Evolutionary conservation across 2,113 vertebrate genomes (phyloP), one percentile per base, ranked within the genome.

Genomic region (Pterocles burchelli): DNA sequence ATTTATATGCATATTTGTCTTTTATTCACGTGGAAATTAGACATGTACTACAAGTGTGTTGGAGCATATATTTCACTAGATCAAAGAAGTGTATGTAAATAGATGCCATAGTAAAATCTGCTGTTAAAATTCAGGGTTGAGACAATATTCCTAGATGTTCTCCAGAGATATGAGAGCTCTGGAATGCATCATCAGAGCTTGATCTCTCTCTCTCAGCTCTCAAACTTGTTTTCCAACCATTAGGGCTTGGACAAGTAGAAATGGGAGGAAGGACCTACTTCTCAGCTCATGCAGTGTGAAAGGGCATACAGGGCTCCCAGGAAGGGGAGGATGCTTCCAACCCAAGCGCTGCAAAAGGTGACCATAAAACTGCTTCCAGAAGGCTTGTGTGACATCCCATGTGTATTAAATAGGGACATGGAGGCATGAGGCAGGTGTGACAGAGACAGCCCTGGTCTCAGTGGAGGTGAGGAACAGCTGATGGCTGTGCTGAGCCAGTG

Each of bases 71-170:
- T 90, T 90, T 78, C 65, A 67, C 25, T 67, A 88, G 91, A 84
- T 93, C 90, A 93, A 96, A 95, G 79, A 36, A 80, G 8, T 29
- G 14, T 33, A 77, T 91, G 85, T 33, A 91, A 96, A 93, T 90
- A 96, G 71, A 84, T 93, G 52, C 86, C 21, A 25, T 16, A 71
- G 72, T 79, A 91, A 95, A 93, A 93, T 36, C 48, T 3, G 3
- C 48, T 80, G 61, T 70, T 93, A 71, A 92, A 93, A 90, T 74
- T 74, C 43, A 61, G 65, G 21, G 5, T 21, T 57, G 24, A 93
- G 88, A 85, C 26, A 24, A 41, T 65, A 83, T 86, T 95, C 55
- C 48, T 93, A 87, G 72, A 65, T 90, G 36, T 81, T 88, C n/a
- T 90, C 34, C 65, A 81, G 82, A 88, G 75, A 71, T 52, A 38